phyloP scores from a whole-genome alignment of 2,888 invertebrate species.

The Microplitis manilae region DNA sequence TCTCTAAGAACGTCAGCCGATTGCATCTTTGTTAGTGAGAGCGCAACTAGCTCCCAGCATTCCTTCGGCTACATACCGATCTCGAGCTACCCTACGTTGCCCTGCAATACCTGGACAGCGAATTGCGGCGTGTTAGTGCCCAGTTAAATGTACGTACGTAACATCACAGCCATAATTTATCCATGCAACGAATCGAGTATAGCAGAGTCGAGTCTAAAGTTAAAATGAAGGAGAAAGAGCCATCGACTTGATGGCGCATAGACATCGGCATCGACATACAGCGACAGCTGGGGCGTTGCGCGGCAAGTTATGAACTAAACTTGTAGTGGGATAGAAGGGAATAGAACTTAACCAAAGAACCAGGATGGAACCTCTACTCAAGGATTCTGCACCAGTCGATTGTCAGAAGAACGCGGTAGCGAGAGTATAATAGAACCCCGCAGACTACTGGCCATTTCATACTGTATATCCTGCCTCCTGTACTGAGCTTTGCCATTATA shows the following conservation, averaged over 20 bases:
- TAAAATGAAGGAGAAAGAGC: no score
- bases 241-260: not conserved
- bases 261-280: slow-evolving; percentile 24
- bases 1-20: not conserved
- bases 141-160: not conserved
- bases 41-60: not conserved
- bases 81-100: not conserved
- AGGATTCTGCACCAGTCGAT: no score
- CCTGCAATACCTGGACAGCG: not conserved
- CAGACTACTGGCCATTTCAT: no score
- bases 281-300: slow-evolving; percentile 51
- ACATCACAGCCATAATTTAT: not conserved
- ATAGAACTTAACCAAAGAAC: slow-evolving; percentile 25
- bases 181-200: not conserved
- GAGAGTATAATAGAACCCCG: no score
- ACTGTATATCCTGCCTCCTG: no score
- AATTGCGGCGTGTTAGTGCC: not conserved
- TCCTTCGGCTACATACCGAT: not conserved
- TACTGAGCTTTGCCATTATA: no score
- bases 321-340: slow-evolving; percentile 36
- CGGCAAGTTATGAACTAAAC: slow-evolving; percentile 16
- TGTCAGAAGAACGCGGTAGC: no score
- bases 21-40: not conserved
- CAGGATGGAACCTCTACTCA: slow-evolving; percentile 31
- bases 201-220: no score